These are phyloP conservation scores for Cataglyphis altisquamis DNA, from an alignment of 2,888 invertebrate genomes.

Conservation along the genomic window DNA sequence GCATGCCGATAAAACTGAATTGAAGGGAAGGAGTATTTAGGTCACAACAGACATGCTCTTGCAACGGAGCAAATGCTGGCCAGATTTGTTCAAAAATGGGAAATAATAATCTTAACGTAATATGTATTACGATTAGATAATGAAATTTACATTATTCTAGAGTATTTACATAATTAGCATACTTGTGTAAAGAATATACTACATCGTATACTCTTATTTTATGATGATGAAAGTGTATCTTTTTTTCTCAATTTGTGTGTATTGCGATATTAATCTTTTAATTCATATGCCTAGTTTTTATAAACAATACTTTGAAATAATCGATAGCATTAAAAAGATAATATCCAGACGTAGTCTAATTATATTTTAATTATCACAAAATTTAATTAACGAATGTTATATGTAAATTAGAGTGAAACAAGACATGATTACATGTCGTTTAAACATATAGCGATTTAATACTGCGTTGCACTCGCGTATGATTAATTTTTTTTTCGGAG, in stretches of 20 bases:
- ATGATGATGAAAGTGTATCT: not conserved
- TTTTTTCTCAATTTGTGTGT: not conserved
- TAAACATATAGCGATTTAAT: constrained; percentile 8
- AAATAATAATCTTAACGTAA: not conserved
- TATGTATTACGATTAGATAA: not conserved
- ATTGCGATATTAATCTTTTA: not conserved
- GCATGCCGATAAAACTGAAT: constrained; percentile 25
- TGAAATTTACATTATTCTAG: not conserved
- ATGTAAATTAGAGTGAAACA: constrained; percentile 10
- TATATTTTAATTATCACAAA: not conserved
- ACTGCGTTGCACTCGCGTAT: not conserved
- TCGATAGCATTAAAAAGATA: not conserved
- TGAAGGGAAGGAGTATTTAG: constrained; percentile 1
- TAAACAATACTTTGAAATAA: not conserved
- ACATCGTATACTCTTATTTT: not conserved
- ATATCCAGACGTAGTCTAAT: not conserved
- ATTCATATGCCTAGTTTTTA: not conserved
- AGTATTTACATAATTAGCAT: not conserved
- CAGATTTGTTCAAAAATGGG: not conserved
- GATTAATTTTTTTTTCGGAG: constrained; percentile 23
- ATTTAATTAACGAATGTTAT: not conserved
- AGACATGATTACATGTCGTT: not conserved
- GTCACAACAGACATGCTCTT: not conserved
- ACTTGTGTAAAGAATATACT: not conserved
- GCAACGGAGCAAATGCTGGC: not conserved